Conservation (phyloP, 2,888 invertebrate species). For the Mythimna pallens region DNA sequence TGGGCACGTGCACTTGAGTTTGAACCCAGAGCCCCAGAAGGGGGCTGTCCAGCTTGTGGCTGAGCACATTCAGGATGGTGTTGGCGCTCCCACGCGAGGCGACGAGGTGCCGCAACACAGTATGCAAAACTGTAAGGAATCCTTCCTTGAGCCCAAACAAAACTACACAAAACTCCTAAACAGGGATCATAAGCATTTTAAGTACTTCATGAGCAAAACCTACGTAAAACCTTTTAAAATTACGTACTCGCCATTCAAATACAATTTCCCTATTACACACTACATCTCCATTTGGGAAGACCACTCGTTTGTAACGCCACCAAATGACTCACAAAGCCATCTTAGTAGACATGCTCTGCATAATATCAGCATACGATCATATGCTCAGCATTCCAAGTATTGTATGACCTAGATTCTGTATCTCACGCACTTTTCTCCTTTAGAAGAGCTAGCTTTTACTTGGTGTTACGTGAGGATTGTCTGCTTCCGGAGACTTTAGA, state of each 20-base stretch:
- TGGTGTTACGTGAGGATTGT: background rate
- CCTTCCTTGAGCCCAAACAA: background rate
- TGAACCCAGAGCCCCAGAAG: too few species aligned
- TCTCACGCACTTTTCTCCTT: slow-evolving; percentile 43
- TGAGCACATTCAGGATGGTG: too few species aligned
- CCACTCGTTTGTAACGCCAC: slow-evolving; percentile 31
- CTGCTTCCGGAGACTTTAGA: background rate
- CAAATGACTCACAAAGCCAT: slow-evolving; percentile 44
- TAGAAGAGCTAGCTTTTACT: slow-evolving; percentile 14
- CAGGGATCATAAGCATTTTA: too few species aligned
- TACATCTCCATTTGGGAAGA: slow-evolving; percentile 47
- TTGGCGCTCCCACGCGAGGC: too few species aligned
- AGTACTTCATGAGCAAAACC: background rate
- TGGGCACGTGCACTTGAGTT: too few species aligned
- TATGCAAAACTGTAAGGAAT: background rate
- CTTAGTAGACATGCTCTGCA: slow-evolving; percentile 44
- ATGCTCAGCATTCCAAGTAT: slow-evolving; percentile 26
- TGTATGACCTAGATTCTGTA: slow-evolving; percentile 40
- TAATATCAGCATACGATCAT: slow-evolving; percentile 37
- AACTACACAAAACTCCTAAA: background rate
- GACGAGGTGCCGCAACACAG: too few species aligned
- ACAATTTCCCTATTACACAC: slow-evolving; percentile 43
- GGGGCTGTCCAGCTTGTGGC: too few species aligned
- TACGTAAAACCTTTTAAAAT: background rate
- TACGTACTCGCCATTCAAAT: slow-evolving; percentile 2